Evolutionary conservation across 2,113 vertebrate species (phyloP).

Genomic region (Hystrix cristata): DNA sequence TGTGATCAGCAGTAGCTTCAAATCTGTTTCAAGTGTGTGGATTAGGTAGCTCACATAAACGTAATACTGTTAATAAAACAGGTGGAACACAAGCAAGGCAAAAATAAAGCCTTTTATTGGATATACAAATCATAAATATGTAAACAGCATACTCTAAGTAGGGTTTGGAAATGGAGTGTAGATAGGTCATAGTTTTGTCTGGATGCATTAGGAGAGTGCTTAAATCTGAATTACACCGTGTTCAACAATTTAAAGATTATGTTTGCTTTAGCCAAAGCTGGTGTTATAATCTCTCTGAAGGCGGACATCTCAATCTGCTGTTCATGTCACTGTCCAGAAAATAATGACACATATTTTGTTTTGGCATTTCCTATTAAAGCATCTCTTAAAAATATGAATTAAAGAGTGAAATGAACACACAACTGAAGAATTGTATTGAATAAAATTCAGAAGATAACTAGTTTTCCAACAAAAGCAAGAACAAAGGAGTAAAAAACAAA

Average conservation of each 20-base stretch:
- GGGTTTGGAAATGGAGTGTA: not conserved
- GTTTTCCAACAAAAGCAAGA: not conserved
- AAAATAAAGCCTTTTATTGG: not conserved
- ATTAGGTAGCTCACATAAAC: not conserved
- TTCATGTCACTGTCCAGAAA: not conserved
- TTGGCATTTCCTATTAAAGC: not conserved
- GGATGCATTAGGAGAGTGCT: not conserved
- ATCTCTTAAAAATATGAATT: not conserved
- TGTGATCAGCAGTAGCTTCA: not conserved
- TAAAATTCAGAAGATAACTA: not conserved
- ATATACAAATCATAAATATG: not conserved
- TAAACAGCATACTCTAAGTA: not conserved
- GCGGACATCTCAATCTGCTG: not conserved
- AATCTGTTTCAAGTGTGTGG: not conserved
- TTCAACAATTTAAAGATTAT: not conserved
- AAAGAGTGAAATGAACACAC: not conserved
- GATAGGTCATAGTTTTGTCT: not conserved
- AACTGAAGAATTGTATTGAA: not conserved
- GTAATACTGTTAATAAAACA: not conserved
- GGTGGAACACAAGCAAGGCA: not conserved
- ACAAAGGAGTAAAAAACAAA: not conserved
- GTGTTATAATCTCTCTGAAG: not conserved
- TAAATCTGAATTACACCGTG: not conserved
- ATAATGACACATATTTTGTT: not conserved
- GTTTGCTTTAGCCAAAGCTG: not conserved